Percentiles rank a stretch among this genome's conserved stretches.
These are phyloP conservation scores for Aptenodytes forsteri DNA, from an alignment of 2,113 vertebrate species.

Conservation along the genomic window DNA sequence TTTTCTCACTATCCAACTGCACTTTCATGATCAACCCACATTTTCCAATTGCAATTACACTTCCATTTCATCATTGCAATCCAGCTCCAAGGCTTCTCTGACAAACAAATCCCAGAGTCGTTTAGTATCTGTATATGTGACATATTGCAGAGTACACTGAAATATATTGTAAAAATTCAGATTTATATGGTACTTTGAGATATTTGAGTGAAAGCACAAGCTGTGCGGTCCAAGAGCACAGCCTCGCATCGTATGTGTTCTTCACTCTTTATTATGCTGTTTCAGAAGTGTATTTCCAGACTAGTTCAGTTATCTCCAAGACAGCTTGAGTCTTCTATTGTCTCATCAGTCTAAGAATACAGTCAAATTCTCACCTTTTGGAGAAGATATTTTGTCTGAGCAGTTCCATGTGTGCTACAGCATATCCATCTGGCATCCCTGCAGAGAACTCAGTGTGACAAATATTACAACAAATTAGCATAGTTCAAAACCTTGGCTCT, in stretches of 20 bases:
- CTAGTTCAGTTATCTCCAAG: background rate
- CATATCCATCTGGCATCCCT: conserved; percentile 23
- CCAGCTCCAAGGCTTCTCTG: background rate
- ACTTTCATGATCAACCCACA: background rate
- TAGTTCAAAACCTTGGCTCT: background rate
- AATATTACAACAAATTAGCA: conserved; percentile 48
- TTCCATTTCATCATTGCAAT: background rate
- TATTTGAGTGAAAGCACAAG: conserved; percentile 10
- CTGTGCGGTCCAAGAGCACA: background rate
- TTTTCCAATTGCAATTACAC: background rate
- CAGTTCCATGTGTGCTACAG: conserved; percentile 51
- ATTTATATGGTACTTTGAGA: background rate
- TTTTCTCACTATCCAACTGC: background rate
- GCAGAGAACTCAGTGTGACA: conserved; percentile 19
- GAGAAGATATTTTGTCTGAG: conserved; percentile 45
- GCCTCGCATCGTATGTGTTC: background rate
- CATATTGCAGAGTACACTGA: background rate
- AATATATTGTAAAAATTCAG: background rate
- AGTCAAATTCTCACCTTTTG: conserved; percentile 43
- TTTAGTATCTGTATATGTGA: conserved; percentile 4
- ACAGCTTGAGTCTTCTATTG: background rate
- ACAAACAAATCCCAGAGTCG: background rate
- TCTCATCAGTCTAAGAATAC: background rate
- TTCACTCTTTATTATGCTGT: background rate
- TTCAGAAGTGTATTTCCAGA: conserved; percentile 33